Percentiles rank a stretch among this genome's conserved stretches.
Conservation (phyloP, 2,888 invertebrate species). For the Emmelina monodactyla region DNA sequence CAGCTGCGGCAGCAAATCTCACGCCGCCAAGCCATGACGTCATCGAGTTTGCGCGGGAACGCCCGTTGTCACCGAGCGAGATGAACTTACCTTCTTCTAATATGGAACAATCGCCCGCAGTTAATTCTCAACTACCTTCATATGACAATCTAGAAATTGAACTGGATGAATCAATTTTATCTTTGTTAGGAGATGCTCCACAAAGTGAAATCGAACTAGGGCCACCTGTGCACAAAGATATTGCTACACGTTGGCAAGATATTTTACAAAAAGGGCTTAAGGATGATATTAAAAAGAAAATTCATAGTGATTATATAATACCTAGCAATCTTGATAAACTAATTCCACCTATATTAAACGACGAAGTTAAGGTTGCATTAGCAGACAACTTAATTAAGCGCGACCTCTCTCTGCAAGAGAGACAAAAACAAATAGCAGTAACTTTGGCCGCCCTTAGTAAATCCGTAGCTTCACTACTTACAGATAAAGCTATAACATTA, state of each 20-base stretch:
- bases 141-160: conserved; percentile 1
- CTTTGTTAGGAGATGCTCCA: neutral
- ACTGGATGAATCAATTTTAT: neutral
- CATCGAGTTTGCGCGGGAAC: too few relatives aligned
- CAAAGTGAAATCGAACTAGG: neutral
- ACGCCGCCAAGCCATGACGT: too few relatives aligned
- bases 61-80: too few relatives aligned
- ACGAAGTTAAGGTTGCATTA: neutral
- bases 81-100: too few relatives aligned
- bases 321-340: neutral
- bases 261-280: neutral
- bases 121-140: too few relatives aligned
- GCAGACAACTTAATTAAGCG: neutral
- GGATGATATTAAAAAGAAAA: neutral
- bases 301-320: neutral
- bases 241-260: neutral
- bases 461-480: neutral
- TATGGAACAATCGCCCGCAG: too few relatives aligned
- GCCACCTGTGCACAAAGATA: neutral
- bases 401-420: neutral
- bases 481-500: neutral
- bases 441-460: neutral
- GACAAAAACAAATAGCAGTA: neutral
- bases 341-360: neutral
- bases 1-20: too few relatives aligned